phyloP scores from a whole-genome alignment of 2,797 vertebrate species.

The Columba guinea region DNA sequence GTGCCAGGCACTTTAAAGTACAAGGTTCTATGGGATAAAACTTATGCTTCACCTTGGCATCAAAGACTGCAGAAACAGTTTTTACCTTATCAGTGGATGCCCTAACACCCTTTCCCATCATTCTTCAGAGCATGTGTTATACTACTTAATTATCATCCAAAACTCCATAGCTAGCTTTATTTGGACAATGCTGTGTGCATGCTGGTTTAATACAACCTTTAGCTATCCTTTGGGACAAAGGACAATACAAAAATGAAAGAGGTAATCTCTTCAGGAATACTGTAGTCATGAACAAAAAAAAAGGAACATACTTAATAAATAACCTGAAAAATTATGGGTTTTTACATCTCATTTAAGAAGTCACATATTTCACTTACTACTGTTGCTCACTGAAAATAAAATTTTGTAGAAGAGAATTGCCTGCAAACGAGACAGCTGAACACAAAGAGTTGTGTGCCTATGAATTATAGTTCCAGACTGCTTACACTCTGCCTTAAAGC shows the following conservation, averaged over 20 bases:
- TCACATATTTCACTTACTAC: constrained; percentile 30
- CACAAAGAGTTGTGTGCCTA: background rate
- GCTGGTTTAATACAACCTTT: background rate
- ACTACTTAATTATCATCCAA: background rate
- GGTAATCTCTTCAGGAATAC: background rate
- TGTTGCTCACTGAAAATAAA: constrained; percentile 17
- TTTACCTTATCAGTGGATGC: background rate
- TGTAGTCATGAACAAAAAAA: background rate
- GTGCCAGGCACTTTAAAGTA: background rate
- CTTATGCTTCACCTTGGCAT: background rate
- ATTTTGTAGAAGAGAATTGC: background rate
- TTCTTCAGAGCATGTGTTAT: background rate
- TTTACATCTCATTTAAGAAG: background rate
- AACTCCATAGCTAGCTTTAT: background rate
- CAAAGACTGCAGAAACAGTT: background rate
- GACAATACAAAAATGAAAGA: background rate
- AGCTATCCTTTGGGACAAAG: background rate
- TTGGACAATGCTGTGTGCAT: background rate
- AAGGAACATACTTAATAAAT: background rate
- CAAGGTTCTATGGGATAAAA: background rate
- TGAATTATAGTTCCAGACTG: constrained; percentile 45
- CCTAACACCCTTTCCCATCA: background rate
- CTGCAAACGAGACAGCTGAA: constrained; percentile 3
- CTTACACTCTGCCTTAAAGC: constrained; percentile 52
- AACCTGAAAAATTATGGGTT: background rate